Evolutionary conservation across 23 tunicate species (phyloP).

Genomic region (Ciona savignyi): DNA sequence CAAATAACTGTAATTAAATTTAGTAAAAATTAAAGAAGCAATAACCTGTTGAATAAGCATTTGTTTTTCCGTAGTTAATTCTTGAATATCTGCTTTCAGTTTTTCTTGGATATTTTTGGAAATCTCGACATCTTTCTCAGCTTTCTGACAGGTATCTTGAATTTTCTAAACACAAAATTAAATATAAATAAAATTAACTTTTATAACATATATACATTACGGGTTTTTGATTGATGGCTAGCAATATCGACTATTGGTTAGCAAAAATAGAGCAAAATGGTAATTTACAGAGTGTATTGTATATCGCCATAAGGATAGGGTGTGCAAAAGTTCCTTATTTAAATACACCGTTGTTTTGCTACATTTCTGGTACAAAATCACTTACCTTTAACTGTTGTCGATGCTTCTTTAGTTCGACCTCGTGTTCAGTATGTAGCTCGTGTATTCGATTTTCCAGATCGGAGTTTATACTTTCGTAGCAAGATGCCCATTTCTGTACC

Average conservation of each 20-base stretch:
- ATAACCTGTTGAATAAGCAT: background rate
- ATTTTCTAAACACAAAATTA: too few relatives aligned
- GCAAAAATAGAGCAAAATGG: too few relatives aligned
- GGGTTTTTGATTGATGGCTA: too few relatives aligned
- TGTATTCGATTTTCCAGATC: slow-evolving; percentile 22
- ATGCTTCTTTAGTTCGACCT: background rate
- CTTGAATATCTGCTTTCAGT: background rate
- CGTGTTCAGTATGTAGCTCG: slow-evolving; percentile 3
- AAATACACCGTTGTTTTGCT: too few relatives aligned
- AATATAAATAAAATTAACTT: too few relatives aligned
- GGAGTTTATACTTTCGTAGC: slow-evolving; percentile 14
- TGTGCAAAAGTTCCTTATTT: too few relatives aligned
- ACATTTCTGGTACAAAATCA: too few relatives aligned
- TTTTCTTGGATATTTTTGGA: background rate
- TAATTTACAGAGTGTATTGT: too few relatives aligned
- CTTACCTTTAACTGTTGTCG: slow-evolving; percentile 19
- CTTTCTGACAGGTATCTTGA: background rate
- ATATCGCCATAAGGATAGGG: too few relatives aligned
- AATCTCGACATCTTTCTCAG: background rate
- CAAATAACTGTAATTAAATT: background rate
- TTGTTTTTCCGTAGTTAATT: background rate
- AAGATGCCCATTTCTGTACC: slow-evolving; percentile 38
- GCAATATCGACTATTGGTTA: too few relatives aligned
- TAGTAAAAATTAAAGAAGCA: background rate
- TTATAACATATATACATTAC: too few relatives aligned